phyloP scores from a whole-genome alignment of 1,140 invertebrate genomes.

The Drosophila saltans region DNA sequence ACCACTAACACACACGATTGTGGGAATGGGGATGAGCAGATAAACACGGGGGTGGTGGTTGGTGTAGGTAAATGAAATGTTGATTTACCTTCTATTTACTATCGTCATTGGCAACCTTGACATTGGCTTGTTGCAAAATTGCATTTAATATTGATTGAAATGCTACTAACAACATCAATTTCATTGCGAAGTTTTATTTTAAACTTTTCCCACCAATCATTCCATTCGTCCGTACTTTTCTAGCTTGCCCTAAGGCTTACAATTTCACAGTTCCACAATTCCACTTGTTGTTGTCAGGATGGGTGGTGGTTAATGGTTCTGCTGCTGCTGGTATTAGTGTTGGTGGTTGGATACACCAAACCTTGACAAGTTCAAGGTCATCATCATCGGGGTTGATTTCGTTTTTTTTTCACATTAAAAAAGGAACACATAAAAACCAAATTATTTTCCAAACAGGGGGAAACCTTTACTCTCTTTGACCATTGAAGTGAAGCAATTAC shows the following conservation, averaged over 20 bases:
- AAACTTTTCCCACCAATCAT: background rate
- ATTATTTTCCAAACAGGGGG: background rate
- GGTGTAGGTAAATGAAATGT: background rate
- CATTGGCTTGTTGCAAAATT: slow-evolving; percentile 38
- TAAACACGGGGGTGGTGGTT: too few relatives aligned
- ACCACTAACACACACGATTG: slow-evolving; percentile 10
- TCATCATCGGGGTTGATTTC: background rate
- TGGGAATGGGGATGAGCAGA: background rate
- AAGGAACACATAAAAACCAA: background rate
- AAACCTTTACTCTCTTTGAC: slow-evolving; percentile 3
- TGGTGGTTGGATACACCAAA: slow-evolving; percentile 36
- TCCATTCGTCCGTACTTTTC: background rate
- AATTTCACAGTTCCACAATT: background rate
- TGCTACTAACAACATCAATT: slow-evolving; percentile 33
- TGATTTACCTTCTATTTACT: slow-evolving; percentile 5
- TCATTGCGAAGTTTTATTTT: background rate
- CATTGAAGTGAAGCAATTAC: slow-evolving; percentile 18
- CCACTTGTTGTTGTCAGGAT: slow-evolving; percentile 36
- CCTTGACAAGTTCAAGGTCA: slow-evolving; percentile 67
- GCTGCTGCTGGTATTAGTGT: background rate
- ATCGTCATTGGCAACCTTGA: slow-evolving; percentile 34
- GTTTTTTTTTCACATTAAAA: background rate
- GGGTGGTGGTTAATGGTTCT: slow-evolving; percentile 2
- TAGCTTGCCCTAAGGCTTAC: background rate
- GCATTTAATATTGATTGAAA: slow-evolving; percentile 74